Evolutionary conservation across 1,140 invertebrate genomes (phyloP), one percentile per base, ranked within the genome.

Genomic region (Lycorma delicatula): DNA sequence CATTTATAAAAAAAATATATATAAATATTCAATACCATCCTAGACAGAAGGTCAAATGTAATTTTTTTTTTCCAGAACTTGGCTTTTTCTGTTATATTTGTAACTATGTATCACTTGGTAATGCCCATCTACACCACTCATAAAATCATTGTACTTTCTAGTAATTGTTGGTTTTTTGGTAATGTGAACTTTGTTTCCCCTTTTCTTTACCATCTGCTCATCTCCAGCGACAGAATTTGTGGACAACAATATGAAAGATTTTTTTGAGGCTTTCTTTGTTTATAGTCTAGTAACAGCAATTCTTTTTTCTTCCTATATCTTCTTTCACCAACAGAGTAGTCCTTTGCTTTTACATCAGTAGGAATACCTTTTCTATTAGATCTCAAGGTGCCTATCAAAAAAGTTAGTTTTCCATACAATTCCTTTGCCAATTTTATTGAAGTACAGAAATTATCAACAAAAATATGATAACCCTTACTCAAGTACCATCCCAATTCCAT

Each of bases 201-300:
- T 29, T 28, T 51, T n/a, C 18, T 20, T 51, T 11, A 6, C 12
- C 31, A 25, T 7, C 27, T 18, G 4, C 31, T 51, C 50, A 41
- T 29, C 41, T 20, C 26, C 23, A 26, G 51, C 50, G 18, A 56
- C 54, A 22, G 26, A 34, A 16, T 58, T 38, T 23, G 56, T 58
- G n/a, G 56, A 38, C 23, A 58, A 28, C 7, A 54, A 29, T 27
- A 58, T 22, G 23, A 58, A 49, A 31, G 44, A 48, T n/a, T 56
- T 47, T 52, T 52, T 54, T 55, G 55, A 28, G 20, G 50, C 16
- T 50, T 58, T 58, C n/a, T 58, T 23, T 58, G 4, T 38, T 49
- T 23, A 26, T 7, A 51, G 5, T 28, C 49, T 13, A 51, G 11
- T 6, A 51, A 16, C 26, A 29, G 11, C 7, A 51, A 6, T 13